Evolutionary conservation across 2,113 vertebrate species (phyloP).

Genomic region (Raja brachyura): DNA sequence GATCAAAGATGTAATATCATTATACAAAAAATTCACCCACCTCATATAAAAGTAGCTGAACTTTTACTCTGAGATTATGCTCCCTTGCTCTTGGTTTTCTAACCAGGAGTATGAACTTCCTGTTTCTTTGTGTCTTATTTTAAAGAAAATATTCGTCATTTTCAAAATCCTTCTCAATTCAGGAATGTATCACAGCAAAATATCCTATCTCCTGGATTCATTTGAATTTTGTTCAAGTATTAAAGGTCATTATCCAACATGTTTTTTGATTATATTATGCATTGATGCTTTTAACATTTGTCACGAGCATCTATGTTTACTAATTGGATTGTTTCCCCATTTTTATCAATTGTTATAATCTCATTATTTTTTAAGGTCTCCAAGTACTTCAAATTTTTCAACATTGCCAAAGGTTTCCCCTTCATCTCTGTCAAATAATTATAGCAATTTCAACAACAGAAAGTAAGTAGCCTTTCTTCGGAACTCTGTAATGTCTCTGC

Average conservation of each 20-base stretch:
- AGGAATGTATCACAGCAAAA: neutral
- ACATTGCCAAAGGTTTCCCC: conserved; percentile 99
- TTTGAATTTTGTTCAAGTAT: neutral
- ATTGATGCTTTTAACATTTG: neutral
- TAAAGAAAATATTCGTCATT: no score
- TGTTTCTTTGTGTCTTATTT: no score
- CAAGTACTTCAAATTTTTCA: conserved; percentile 97
- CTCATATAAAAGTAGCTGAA: no score
- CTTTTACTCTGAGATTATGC: no score
- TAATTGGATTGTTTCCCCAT: neutral
- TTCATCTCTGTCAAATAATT: conserved; percentile 99
- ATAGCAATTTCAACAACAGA: conserved; percentile 99
- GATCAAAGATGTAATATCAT: no score
- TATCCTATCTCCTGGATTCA: neutral
- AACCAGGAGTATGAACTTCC: no score
- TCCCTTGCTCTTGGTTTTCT: no score
- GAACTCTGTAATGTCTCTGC: conserved; percentile 46
- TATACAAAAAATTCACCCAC: no score
- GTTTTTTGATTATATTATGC: neutral
- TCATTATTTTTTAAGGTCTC: conserved; percentile 92
- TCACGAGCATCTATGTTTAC: neutral
- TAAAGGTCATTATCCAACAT: neutral
- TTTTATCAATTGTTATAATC: conserved; percentile 49
- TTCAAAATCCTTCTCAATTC: neutral
- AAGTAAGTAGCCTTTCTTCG: conserved; percentile 84